These are phyloP conservation scores for Danaus plexippus DNA, from an alignment of 1,140 invertebrate species.

Conservation along the genomic window DNA sequence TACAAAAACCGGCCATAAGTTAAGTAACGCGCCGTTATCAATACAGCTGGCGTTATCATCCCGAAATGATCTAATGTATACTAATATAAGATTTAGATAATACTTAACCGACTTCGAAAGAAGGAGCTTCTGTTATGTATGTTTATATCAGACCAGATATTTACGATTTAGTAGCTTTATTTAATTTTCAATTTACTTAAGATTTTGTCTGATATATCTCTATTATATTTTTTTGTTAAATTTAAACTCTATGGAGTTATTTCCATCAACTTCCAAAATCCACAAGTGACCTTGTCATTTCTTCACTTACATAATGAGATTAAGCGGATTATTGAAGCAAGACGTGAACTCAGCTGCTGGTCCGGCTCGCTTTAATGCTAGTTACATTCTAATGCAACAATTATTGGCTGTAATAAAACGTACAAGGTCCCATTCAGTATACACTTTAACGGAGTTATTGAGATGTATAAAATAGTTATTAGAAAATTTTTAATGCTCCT, in stretches of 20 bases:
- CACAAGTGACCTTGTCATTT: background rate
- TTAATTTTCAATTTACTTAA: too few relatives aligned
- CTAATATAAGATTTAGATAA: background rate
- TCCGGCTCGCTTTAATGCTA: conserved; percentile 12
- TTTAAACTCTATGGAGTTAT: too few relatives aligned
- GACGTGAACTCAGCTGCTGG: conserved; percentile 7
- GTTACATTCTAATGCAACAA: conserved; percentile 19
- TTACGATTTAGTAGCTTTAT: too few relatives aligned
- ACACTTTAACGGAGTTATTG: conserved; percentile 25
- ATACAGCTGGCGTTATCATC: conserved; percentile 20
- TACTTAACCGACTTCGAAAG: too few relatives aligned
- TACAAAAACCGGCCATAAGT: background rate
- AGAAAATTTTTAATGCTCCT: too few relatives aligned
- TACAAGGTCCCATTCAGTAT: conserved; percentile 26
- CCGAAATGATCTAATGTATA: conserved; percentile 9
- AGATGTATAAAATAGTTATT: conserved; percentile 14
- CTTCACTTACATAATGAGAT: too few relatives aligned
- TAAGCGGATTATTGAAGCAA: conserved; percentile 5
- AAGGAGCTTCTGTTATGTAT: too few relatives aligned
- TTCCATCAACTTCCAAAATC: background rate
- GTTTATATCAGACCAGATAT: too few relatives aligned
- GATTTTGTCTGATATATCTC: too few relatives aligned
- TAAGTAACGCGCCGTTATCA: conserved; percentile 17
- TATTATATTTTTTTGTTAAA: too few relatives aligned
- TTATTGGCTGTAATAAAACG: conserved; percentile 24